Percentiles rank a stretch among this genome's conserved stretches.
phyloP scores from a whole-genome alignment of 2,888 invertebrate genomes.

The Oasisia sp. region DNA sequence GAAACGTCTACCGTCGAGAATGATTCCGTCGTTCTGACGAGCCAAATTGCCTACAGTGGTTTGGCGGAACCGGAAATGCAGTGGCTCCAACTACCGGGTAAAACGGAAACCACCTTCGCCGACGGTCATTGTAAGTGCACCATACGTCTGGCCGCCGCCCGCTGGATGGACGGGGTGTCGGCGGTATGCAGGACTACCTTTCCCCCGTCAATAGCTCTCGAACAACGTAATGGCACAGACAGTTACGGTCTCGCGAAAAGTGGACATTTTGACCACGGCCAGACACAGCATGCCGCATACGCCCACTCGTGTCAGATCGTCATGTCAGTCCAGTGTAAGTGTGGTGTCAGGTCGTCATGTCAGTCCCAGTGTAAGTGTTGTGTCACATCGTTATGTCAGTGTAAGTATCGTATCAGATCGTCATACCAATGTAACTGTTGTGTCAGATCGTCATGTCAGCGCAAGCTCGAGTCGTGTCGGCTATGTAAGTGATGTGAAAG shows the following conservation, averaged over 20 bases:
- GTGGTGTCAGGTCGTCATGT: background rate
- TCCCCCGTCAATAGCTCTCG: background rate
- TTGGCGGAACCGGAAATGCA: slow-evolving; percentile 12
- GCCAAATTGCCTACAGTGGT: background rate
- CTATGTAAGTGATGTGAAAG: too few species aligned
- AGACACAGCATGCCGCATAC: background rate
- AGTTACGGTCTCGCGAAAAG: background rate
- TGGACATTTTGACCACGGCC: background rate
- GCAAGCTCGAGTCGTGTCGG: too few species aligned
- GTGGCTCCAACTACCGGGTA: background rate
- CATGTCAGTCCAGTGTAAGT: slow-evolving; percentile 12
- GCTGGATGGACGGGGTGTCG: background rate
- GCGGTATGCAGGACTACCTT: background rate
- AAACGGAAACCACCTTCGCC: background rate
- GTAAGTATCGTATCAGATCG: too few species aligned
- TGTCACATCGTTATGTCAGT: too few species aligned
- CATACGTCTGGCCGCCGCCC: background rate
- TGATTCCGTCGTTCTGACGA: background rate
- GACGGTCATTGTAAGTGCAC: background rate
- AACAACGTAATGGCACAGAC: background rate
- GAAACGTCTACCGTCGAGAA: background rate
- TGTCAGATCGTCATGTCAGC: too few species aligned
- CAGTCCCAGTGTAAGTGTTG: background rate
- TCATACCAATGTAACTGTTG: too few species aligned
- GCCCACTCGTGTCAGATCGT: background rate